Evolutionary conservation across 2,113 vertebrate genomes (phyloP), one percentile per base, ranked within the genome.

Genomic region (Megalops atlanticus): DNA sequence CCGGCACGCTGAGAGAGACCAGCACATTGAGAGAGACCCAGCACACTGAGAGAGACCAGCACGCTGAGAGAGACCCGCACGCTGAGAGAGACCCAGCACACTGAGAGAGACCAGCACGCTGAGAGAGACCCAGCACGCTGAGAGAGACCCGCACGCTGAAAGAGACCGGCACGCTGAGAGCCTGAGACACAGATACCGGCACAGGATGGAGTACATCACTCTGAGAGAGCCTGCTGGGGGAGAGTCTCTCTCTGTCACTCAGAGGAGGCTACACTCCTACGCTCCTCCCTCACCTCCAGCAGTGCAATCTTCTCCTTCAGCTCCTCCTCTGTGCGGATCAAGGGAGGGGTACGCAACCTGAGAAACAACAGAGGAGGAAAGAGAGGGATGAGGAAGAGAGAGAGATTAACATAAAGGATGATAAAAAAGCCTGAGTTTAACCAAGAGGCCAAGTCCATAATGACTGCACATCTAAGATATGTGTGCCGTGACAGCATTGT

Each of bases 301-400:
- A 98, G 91, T 2, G 92, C 77, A 4, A 96, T 91, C 87, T 97
- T 98, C 24, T 95, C 91, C 88, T 94, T 94, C n/a, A 98, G 86
- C 76, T 97, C 96, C 11, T 94, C 87, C 72, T 96, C 90, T 6
- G 94, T 91, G 1, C 43, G 88, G 72, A 98, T 98, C 54, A 97
- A 40, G 18, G 97, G 96, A 12, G 97, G 97, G 10, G 91, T 92
- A 81, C 84, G 92, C 79, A 97, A 86, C 83, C 97, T 97, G 86
- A 18, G 82, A 27, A 82, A 35, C 33, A 3, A 40, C 1, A 52
- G 5, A 74, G 54, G n/a, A n/a, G n/a, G n/a, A n/a, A n/a, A n/a
- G n/a, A n/a, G n/a, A n/a, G n/a, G n/a, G n/a, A n/a, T n/a, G n/a
- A n/a, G n/a, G n/a, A n/a, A n/a, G n/a, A n/a, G n/a, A n/a, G 49